Evolutionary conservation across 2,113 vertebrate genomes (phyloP).

Genomic region (Centropus unirufus): DNA sequence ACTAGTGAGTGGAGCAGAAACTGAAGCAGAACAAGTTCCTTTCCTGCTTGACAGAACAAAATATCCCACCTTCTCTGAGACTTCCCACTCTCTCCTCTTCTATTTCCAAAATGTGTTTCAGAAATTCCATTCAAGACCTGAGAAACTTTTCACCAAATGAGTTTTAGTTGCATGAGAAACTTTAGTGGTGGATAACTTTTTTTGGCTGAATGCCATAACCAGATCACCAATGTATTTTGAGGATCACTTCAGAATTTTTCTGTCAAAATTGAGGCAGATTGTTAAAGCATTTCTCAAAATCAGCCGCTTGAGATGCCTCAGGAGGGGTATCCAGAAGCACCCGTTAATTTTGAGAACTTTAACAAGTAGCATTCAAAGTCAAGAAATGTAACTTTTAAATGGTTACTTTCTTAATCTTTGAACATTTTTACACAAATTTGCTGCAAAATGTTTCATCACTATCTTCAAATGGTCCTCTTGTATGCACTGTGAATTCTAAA

Average conservation of each 20-base stretch:
- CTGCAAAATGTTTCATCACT: background rate
- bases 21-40: background rate
- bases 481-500: background rate
- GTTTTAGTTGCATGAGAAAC: background rate
- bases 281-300: conserved; percentile 1
- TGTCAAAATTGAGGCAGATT: background rate
- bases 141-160: background rate
- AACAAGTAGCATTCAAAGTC: background rate
- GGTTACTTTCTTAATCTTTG: background rate
- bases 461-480: background rate
- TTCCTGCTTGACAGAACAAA: background rate
- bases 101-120: background rate
- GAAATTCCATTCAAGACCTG: background rate
- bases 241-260: background rate
- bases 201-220: background rate
- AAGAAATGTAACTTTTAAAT: background rate
- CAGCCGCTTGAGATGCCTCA: background rate
- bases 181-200: background rate
- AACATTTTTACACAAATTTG: background rate
- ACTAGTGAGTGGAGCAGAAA: background rate
- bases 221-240: background rate
- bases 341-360: background rate
- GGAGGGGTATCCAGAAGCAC: background rate
- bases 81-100: background rate
- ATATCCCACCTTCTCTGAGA: background rate